Conservation (phyloP, 2,113 vertebrate species). For the Laterallus jamaicensis region DNA sequence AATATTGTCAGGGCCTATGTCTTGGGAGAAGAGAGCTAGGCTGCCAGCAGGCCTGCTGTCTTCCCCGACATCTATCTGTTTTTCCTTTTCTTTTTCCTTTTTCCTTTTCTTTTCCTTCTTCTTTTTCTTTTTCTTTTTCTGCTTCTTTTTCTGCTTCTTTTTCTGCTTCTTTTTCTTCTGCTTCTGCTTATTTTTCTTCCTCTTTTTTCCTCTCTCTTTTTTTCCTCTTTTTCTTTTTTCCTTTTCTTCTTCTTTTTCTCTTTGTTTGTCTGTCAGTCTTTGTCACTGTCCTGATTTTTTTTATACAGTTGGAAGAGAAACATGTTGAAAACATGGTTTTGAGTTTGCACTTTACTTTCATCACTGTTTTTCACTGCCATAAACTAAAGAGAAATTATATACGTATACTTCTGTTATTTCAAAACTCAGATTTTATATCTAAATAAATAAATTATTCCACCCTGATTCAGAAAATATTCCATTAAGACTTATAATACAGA, state of each 20-base stretch:
- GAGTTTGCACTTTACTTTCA: background rate
- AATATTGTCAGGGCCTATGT: too few relatives aligned
- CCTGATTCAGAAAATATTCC: background rate
- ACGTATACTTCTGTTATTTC: background rate
- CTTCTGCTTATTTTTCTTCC: too few relatives aligned
- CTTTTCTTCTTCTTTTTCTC: background rate
- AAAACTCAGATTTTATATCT: background rate
- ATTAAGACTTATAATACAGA: background rate
- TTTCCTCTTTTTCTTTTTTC: background rate
- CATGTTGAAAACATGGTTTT: background rate
- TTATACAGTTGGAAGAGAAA: background rate
- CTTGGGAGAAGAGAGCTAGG: too few relatives aligned
- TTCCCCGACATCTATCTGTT: too few relatives aligned
- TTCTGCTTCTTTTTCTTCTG: too few relatives aligned
- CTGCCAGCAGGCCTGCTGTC: too few relatives aligned
- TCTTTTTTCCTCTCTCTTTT: too few relatives aligned
- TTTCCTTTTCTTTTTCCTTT: background rate
- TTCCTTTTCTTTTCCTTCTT: too few relatives aligned
- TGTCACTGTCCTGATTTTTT: background rate
- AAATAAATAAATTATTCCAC: background rate
- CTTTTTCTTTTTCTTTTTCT: too few relatives aligned
- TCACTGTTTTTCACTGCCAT: background rate
- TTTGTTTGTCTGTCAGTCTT: background rate
- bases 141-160: too few relatives aligned
- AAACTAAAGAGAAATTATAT: background rate